Percentiles rank a stretch among this genome's conserved stretches.
phyloP scores from a whole-genome alignment of 1,140 invertebrate genomes.

The Ericerus pela region DNA sequence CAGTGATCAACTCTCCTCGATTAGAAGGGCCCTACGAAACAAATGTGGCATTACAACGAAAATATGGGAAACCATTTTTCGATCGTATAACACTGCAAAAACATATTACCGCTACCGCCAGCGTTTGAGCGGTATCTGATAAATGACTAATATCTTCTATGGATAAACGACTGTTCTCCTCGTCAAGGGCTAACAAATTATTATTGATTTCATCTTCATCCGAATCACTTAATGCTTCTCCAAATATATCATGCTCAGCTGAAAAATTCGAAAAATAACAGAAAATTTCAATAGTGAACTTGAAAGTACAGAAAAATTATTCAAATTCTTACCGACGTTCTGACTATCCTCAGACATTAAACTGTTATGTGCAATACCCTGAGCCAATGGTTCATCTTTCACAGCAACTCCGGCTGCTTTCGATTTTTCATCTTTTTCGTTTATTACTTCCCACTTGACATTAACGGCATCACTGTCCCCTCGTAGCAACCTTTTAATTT shows the following conservation, averaged over 20 bases:
- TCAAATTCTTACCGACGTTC: neutral
- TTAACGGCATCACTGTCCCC: constrained; percentile 44
- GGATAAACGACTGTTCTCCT: constrained; percentile 60
- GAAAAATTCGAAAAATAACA: constrained; percentile 23
- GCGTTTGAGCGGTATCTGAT: constrained; percentile 55
- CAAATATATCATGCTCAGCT: constrained; percentile 74
- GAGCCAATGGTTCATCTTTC: constrained; percentile 1
- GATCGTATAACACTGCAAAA: neutral
- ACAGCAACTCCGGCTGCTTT: constrained; percentile 12
- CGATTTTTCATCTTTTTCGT: constrained; percentile 61
- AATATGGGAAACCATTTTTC: neutral
- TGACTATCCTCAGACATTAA: neutral
- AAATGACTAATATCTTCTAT: constrained; percentile 51
- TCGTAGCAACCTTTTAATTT: constrained; percentile 72
- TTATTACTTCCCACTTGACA: constrained; percentile 84
- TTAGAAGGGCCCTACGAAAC: neutral
- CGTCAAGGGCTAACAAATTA: constrained; percentile 60
- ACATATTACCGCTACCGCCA: constrained; percentile 22
- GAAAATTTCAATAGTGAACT: neutral
- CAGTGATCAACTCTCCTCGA: constrained; percentile 31
- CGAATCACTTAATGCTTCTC: constrained; percentile 69
- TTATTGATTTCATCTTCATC: constrained; percentile 49
- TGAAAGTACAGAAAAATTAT: neutral
- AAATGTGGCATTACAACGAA: neutral
- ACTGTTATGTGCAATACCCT: neutral